phyloP scores from a whole-genome alignment of 2,113 vertebrate genomes.

The Orientallactaga bullata region DNA sequence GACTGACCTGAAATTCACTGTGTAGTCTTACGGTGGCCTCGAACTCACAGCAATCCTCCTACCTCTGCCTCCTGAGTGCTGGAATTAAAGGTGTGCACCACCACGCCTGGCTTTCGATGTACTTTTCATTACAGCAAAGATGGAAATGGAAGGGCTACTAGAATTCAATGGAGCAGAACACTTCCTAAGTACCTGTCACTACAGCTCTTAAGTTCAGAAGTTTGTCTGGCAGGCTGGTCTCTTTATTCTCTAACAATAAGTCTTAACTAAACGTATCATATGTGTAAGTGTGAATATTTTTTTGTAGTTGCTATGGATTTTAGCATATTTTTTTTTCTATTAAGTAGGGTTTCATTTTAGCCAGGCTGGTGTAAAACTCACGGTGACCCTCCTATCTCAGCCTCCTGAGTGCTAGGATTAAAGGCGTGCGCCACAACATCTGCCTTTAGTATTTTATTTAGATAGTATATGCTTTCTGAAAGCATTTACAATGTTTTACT shows the following conservation, averaged over 20 bases:
- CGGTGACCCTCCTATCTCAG: neutral
- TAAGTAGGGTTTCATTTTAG: too few species aligned
- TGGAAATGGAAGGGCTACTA: fast-evolving
- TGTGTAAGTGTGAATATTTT: neutral
- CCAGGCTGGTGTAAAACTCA: too few species aligned
- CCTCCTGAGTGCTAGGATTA: neutral
- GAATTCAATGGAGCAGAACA: neutral
- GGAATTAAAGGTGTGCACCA: too few species aligned
- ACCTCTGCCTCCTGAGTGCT: too few species aligned
- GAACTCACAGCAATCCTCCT: too few species aligned
- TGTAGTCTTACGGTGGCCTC: too few species aligned
- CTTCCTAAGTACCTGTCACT: too few species aligned
- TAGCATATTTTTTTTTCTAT: neutral
- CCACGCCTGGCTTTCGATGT: too few species aligned
- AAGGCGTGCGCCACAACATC: neutral
- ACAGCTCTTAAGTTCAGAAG: neutral
- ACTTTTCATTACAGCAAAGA: neutral
- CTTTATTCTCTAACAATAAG: neutral
- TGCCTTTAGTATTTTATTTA: neutral
- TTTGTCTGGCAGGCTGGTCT: neutral
- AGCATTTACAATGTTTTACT: constrained; percentile 68
- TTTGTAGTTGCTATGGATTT: neutral
- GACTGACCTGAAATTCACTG: too few species aligned
- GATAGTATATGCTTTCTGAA: neutral
- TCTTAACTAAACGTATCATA: neutral